Evolutionary conservation across 1,140 invertebrate species (phyloP), one percentile per base, ranked within the genome.

Genomic region (Galleria mellonella): DNA sequence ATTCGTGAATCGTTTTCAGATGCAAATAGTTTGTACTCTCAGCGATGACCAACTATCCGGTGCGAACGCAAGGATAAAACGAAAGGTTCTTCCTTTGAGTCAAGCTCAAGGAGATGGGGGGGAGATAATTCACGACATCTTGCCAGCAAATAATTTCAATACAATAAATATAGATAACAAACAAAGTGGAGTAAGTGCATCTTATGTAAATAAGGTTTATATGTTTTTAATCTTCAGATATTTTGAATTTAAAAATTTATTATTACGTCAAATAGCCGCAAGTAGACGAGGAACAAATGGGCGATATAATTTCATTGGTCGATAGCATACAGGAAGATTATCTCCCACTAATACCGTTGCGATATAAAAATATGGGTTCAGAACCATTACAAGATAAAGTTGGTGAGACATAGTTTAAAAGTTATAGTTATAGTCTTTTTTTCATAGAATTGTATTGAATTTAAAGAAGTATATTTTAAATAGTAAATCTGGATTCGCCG

Each of bases 281-380:
- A 52, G 56, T 72, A 4, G 82, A 84, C 35, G 75, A 84, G 43
- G 86, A 87, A 36, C 61, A 85, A 36, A 68, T 86, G 62, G 87
- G 87, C 7, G 79, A 87, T 17, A 87, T 87, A 11, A 70, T 85
- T 30, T 87, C 85, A 0, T 59, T 81, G 29, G 75, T 89, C 4
- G 86, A 84, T n/a, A 88, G 87, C 55, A 72, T 89, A 44, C 81
- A 76, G 43, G 73, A 83, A 23, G 79, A 85, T 12, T 81, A 87
- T 43, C 45, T 88, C 12, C 87, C 87, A 1, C 72, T 72, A 5
- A 73, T 87, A 46, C 76, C 81, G 5, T 31, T 74, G 13, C 55
- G 56, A 27, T 84, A 81, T 46, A 84, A 83, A 41, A 76, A 62
- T 35, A 55, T 56, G 49, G 63, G 52, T n/a, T 65, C 63, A 9